phyloP scores from a whole-genome alignment of 2,113 vertebrate genomes.

The Triplophysa siluroides region DNA sequence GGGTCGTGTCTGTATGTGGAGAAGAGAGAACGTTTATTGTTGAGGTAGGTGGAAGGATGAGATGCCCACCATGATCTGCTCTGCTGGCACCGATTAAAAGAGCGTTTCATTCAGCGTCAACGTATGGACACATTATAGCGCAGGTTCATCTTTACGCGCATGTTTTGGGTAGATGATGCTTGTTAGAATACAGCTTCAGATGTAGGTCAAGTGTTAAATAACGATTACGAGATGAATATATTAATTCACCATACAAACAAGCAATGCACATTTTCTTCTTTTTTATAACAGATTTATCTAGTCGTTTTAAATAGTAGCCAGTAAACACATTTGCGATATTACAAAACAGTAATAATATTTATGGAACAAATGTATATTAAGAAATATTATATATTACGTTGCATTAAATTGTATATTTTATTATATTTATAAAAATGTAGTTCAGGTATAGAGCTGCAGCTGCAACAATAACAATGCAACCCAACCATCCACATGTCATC shows the following conservation, averaged over 20 bases:
- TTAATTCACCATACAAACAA: conserved; percentile 3
- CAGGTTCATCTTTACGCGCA: background rate
- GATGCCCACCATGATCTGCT: conserved; percentile 24
- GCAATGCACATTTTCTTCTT: background rate
- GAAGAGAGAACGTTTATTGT: conserved; percentile 77
- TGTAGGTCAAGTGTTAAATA: conserved; percentile 42
- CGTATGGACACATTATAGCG: conserved; percentile 1
- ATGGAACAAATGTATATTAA: no score
- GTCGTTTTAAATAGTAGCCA: background rate
- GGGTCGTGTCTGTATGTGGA: conserved; percentile 74
- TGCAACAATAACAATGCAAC: conserved; percentile 3
- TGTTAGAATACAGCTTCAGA: background rate
- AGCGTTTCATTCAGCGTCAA: background rate
- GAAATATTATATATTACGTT: no score
- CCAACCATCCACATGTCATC: background rate
- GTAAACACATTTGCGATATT: background rate
- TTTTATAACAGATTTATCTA: background rate
- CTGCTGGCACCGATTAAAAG: background rate
- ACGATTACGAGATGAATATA: conserved; percentile 41
- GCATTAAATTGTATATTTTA: no score
- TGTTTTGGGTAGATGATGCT: background rate
- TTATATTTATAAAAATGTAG: no score
- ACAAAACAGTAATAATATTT: background rate
- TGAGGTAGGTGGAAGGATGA: conserved; percentile 66
- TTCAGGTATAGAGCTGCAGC: background rate